Percentiles rank a stretch among this genome's conserved stretches.
phyloP scores from a whole-genome alignment of 2,888 invertebrate species.

The Junonia oenone region DNA sequence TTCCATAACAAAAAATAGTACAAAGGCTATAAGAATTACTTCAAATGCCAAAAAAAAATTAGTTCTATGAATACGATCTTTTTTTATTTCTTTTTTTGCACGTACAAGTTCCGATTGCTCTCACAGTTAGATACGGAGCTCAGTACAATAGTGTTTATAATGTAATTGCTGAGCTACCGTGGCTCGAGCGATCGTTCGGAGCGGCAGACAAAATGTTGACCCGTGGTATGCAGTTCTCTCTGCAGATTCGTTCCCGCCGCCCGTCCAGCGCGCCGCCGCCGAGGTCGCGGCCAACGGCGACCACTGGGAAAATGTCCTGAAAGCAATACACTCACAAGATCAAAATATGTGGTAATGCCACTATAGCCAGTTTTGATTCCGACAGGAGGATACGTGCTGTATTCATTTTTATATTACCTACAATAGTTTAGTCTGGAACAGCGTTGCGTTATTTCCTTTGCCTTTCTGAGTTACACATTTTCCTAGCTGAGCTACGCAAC shows the following conservation, averaged over 20 bases:
- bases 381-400: constrained; percentile 64
- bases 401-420: constrained; percentile 62
- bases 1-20: neutral
- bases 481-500: neutral
- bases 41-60: neutral
- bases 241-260: constrained; percentile 70
- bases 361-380: constrained; percentile 52
- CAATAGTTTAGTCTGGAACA: constrained; percentile 33
- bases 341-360: constrained; percentile 78
- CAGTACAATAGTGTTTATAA: neutral
- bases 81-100: neutral
- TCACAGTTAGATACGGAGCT: neutral
- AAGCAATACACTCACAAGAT: constrained; percentile 75
- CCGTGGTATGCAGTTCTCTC: constrained; percentile 78
- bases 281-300: constrained; percentile 83
- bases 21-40: neutral
- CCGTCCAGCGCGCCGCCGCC: constrained; percentile 74
- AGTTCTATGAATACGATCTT: neutral
- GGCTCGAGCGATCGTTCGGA: neutral
- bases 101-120: neutral
- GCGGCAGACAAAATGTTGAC: constrained; percentile 63
- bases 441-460: constrained; percentile 24
- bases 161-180: neutral
- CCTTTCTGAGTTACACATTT: neutral
- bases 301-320: constrained; percentile 83